Conservation (phyloP, 1,140 invertebrate genomes). For the Drosophila virilis region DNA sequence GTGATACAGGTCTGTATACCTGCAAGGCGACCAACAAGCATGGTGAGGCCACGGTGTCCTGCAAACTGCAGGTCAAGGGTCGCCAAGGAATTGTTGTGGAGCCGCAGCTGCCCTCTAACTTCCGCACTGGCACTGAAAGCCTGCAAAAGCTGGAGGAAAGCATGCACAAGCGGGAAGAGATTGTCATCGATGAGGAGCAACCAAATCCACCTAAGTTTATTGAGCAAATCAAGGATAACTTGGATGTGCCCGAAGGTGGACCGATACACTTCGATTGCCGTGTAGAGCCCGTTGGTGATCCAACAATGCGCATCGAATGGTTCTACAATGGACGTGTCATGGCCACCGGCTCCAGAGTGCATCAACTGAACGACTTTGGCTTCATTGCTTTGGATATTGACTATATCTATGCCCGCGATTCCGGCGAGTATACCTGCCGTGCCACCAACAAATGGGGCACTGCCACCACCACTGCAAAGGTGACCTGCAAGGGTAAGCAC, state of each 20-base stretch:
- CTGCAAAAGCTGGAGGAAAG: constrained; percentile 96
- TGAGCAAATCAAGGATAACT: constrained; percentile 92
- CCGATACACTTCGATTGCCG: constrained; percentile 96
- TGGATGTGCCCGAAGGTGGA: constrained; percentile 94
- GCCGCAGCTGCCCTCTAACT: constrained; percentile 94
- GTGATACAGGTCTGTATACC: constrained; percentile 95
- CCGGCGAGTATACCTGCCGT: constrained; percentile 93
- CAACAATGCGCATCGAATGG: constrained; percentile 96
- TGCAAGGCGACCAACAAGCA: constrained; percentile 96
- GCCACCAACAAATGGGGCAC: constrained; percentile 94
- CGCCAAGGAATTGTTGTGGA: constrained; percentile 95
- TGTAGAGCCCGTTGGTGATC: constrained; percentile 94
- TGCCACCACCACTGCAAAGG: constrained; percentile 92
- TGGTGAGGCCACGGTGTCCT: constrained; percentile 94
- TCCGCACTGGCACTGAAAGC: constrained; percentile 93
- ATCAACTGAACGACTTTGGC: constrained; percentile 97
- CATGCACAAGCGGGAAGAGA: constrained; percentile 94
- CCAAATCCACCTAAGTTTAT: constrained; percentile 94
- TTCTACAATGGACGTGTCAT: constrained; percentile 96
- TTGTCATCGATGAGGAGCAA: constrained; percentile 91
- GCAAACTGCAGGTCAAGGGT: constrained; percentile 93
- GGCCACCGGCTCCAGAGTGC: constrained; percentile 94
- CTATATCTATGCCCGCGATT: constrained; percentile 93
- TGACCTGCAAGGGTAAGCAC: constrained; percentile 93
- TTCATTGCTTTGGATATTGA: constrained; percentile 95